These are phyloP conservation scores for Spisula solida DNA, from an alignment of 2,888 invertebrate species.

Conservation along the genomic window DNA sequence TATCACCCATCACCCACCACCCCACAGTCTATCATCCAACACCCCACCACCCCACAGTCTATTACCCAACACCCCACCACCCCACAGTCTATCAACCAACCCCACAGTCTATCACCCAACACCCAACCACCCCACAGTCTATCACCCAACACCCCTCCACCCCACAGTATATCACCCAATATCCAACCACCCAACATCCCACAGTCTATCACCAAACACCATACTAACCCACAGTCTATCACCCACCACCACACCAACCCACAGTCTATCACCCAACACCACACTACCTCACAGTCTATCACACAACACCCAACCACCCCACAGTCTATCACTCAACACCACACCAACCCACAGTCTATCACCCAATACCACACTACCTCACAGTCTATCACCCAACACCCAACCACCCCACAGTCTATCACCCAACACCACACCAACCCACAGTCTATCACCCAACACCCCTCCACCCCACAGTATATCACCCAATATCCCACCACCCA, in stretches of 20 bases:
- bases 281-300: background rate
- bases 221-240: background rate
- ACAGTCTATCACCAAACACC: background rate
- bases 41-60: background rate
- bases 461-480: background rate
- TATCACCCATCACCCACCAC: background rate
- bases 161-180: background rate
- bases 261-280: background rate
- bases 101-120: background rate
- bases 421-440: background rate
- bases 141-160: background rate
- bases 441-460: background rate
- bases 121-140: background rate
- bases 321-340: background rate
- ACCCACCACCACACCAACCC: background rate
- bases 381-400: background rate
- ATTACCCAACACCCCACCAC: background rate
- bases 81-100: background rate
- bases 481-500: background rate
- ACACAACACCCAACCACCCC: background rate
- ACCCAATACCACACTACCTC: background rate
- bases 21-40: background rate
- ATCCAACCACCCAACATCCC: background rate
- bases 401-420: background rate
- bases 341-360: background rate